These are phyloP conservation scores for Leucophenga montana DNA, from an alignment of 2,888 invertebrate genomes.

Conservation along the genomic window DNA sequence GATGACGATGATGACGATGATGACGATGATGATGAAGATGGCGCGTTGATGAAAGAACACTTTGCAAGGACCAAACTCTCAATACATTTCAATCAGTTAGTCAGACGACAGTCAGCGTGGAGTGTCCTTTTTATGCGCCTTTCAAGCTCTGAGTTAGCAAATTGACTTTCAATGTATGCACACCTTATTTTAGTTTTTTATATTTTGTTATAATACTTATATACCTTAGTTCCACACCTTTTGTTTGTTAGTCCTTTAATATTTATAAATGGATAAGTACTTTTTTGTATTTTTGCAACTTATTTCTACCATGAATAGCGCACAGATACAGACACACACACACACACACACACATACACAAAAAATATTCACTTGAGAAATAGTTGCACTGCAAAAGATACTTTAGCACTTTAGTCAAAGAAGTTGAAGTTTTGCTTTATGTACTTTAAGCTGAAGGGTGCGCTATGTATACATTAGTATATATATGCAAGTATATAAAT, in stretches of 20 bases:
- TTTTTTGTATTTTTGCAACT: not conserved
- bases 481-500: too few relatives aligned
- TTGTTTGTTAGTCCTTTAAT: not conserved
- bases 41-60: not conserved
- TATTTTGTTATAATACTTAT: not conserved
- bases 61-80: not conserved
- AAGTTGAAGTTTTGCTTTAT: too few relatives aligned
- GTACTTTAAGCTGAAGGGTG: too few relatives aligned
- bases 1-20: not conserved
- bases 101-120: too few relatives aligned
- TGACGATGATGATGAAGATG: not conserved
- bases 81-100: not conserved
- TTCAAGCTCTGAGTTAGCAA: not conserved
- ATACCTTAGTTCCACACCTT: not conserved
- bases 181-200: not conserved
- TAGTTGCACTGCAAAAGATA: too few relatives aligned
- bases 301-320: too few relatives aligned
- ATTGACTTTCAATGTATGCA: slow-evolving; percentile 29
- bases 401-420: too few relatives aligned
- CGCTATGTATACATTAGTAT: too few relatives aligned
- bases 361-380: too few relatives aligned
- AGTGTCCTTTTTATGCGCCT: not conserved
- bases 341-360: too few relatives aligned
- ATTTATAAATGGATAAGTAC: slow-evolving; percentile 3
- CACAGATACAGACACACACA: too few relatives aligned